Conservation (phyloP, 1,140 invertebrate genomes). For the Drosophila pseudoobscura region DNA sequence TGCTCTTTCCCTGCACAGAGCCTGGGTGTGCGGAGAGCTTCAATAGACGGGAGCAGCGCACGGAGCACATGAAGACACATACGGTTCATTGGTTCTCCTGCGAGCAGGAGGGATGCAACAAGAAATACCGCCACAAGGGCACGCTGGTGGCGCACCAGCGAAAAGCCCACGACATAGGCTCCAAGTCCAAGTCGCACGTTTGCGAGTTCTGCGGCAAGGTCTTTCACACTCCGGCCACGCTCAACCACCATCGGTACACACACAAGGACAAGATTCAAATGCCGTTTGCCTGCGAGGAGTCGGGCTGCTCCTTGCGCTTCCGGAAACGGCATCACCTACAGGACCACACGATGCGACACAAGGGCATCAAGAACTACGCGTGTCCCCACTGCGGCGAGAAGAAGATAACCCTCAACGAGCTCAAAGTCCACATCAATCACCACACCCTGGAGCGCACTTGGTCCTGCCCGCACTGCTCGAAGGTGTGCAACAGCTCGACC, state of each 20-base stretch:
- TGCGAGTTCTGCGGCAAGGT: conserved; percentile 75
- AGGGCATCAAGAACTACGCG: conserved; percentile 73
- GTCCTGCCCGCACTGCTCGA: conserved; percentile 62
- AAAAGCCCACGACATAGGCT: conserved; percentile 53
- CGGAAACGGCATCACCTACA: conserved; percentile 60
- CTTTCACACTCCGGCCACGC: conserved; percentile 54
- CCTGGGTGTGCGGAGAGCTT: conserved; percentile 47
- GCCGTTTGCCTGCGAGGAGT: conserved; percentile 54
- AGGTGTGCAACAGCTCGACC: conserved; percentile 69
- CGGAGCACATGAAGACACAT: conserved; percentile 47
- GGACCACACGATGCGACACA: conserved; percentile 71
- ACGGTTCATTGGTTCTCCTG: conserved; percentile 37
- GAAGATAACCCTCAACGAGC: conserved; percentile 72
- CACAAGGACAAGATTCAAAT: conserved; percentile 53
- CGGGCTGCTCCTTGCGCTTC: conserved; percentile 49
- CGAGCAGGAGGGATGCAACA: conserved; percentile 53
- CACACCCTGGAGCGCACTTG: conserved; percentile 72
- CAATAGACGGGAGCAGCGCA: conserved; percentile 48
- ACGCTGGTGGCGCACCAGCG: conserved; percentile 61
- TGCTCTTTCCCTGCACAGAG: conserved; percentile 60
- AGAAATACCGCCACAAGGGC: conserved; percentile 67
- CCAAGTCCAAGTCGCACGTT: conserved; percentile 49
- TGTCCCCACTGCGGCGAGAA: conserved; percentile 75
- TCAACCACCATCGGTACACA: conserved; percentile 68
- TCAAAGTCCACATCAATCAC: conserved; percentile 74